Evolutionary conservation across 2,113 vertebrate genomes (phyloP), one percentile per base, ranked within the genome.

Genomic region (Erythrocebus patas): DNA sequence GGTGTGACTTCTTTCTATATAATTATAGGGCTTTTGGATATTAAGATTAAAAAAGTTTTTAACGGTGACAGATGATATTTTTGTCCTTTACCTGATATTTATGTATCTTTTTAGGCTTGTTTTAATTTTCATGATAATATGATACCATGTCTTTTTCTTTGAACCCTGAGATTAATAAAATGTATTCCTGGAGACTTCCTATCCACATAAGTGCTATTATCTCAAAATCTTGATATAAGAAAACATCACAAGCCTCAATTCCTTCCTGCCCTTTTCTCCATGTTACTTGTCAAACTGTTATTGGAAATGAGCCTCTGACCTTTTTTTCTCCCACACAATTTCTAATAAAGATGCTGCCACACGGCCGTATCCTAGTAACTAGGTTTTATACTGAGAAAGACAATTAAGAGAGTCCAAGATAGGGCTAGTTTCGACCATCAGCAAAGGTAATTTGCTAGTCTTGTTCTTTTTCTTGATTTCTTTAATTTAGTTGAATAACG

Each of bases 261-360:
- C 64, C 32, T 97, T 93, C 89, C 70, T 95, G 94, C 73, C 52
- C 76, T 98, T 98, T 98, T 96, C 98, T 96, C 52, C 40, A 0
- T 90, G 92, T 96, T 89, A 85, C 91, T 97, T 96, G 97, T 97
- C 81, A 94, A 96, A 57, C 25, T 10, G n/a, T 98, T 98, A 97
- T 88, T 95, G 81, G 48, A 97, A 98, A 98, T 94, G 97, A 96
- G 9, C 80, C 94, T 84, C 75, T 97, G 76, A 97, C 97, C 72
- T 40, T 85, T 98, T 98, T 97, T 98, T 95, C 59, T 98, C 94
- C 96, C 93, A 91, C 70, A 84, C 61, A 70, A 95, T 97, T 98
- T 98, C 92, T 98, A 96, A 98, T 88, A 64, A 97, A 98, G 80
- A 97, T 79, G 91, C 43, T 97, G 95, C 94, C 94, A 97, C 66